phyloP scores from a whole-genome alignment of 2,888 invertebrate species.

The Incurvaria masculella region DNA sequence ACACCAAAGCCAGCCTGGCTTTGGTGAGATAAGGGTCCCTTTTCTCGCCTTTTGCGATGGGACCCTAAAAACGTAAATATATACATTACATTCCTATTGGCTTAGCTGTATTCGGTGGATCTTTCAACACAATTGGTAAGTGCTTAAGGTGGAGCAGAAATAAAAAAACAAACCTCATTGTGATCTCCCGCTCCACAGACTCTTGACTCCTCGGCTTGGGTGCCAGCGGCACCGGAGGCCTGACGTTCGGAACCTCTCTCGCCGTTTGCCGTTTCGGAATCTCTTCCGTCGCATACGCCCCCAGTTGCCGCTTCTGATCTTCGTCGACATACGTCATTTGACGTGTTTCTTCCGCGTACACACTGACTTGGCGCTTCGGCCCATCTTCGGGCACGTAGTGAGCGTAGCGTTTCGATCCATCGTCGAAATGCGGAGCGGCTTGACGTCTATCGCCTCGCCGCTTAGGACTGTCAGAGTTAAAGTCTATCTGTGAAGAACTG shows the following conservation, averaged over 20 bases:
- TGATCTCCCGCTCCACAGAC: constrained; percentile 47
- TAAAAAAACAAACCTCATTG: constrained; percentile 41
- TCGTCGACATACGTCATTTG: constrained; percentile 18
- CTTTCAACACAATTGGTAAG: too few species aligned
- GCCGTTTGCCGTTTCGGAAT: constrained; percentile 1
- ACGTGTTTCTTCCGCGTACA: background rate
- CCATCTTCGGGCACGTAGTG: constrained; percentile 30
- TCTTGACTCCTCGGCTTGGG: constrained; percentile 43
- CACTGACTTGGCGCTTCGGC: constrained; percentile 11
- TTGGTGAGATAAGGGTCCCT: too few species aligned
- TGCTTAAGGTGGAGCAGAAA: too few species aligned
- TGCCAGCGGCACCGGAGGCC: constrained; percentile 21
- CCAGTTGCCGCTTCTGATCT: constrained; percentile 18
- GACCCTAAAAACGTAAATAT: too few species aligned
- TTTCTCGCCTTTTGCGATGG: too few species aligned
- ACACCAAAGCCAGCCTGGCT: too few species aligned
- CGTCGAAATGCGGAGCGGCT: constrained; percentile 7
- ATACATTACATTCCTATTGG: too few species aligned
- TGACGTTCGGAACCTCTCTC: constrained; percentile 22
- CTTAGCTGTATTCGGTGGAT: too few species aligned
- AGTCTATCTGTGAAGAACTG: too few species aligned
- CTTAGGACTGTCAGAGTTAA: too few species aligned
- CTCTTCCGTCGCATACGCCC: background rate
- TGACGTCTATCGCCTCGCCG: background rate
- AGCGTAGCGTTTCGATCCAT: constrained; percentile 28